Evolutionary conservation across 2,888 invertebrate genomes (phyloP), one percentile per base, ranked within the genome.

Genomic region (Rhingia campestris): DNA sequence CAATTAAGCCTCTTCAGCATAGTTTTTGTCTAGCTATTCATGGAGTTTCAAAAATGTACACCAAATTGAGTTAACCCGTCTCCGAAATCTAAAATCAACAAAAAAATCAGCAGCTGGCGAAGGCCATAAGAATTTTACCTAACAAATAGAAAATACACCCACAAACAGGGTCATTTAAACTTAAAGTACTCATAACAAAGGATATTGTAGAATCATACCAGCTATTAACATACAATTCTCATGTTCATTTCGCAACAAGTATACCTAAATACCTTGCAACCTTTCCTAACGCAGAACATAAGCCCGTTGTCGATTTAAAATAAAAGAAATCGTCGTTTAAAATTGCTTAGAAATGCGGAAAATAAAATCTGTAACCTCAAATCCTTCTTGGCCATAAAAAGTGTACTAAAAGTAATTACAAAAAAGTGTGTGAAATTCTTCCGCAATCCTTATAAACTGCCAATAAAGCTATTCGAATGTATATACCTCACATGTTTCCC

Each of bases 361-460:
- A 82, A 81, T 75, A 63, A 58, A 73, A 47, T 73, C 72, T 43
- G 10, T 59, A 72, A 53, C 43, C 66, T 32, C 35, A 77, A 77
- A 63, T 77, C 56, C 54, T 58, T 51, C 7, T 22, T 39, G 12
- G 70, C 64, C 69, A 75, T 84, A 84, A 84, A 22, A 22, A 22
- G 22, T 22, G 22, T 22, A 22, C 22, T 22, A 22, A 22, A 84
- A 79, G 47, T 84, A 84, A 84, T 84, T 84, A 84, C 64, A 66
- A 75, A 64, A 79, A 59, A 79, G 53, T 67, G 74, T 75, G 69
- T 59, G 59, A 75, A 84, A 80, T 84, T 79, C 80, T 70, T 80
- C 84, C 70, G 74, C 69, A 84, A 80, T 84, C 74, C 64, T 59
- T 33, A 70, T 59, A 80, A 84, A 80, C 80, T 80, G 84, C 84